Percentiles rank a stretch among this genome's conserved stretches.
phyloP scores from a whole-genome alignment of 2,888 invertebrate species.

The Tipula confusa region DNA sequence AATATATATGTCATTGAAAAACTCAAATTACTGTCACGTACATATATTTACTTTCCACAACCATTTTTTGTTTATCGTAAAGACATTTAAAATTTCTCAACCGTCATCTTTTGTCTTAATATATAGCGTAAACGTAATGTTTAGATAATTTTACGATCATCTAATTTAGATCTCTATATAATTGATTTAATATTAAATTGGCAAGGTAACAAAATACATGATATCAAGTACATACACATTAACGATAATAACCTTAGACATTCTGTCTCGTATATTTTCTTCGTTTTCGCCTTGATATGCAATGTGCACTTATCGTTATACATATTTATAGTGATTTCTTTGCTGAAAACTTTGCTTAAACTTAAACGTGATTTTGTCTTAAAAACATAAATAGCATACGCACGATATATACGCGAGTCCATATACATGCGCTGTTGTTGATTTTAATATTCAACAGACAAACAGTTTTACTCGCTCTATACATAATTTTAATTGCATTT shows the following conservation, averaged over 20 bases:
- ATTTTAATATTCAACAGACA: background rate
- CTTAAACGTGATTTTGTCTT: too few relatives aligned
- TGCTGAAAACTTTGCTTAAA: background rate
- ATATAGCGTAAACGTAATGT: background rate
- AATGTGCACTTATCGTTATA: background rate
- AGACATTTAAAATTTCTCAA: background rate
- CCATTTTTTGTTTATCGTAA: too few relatives aligned
- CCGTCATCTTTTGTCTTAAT: background rate
- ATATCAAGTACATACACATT: background rate
- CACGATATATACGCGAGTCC: background rate
- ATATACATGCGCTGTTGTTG: background rate
- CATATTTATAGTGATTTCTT: background rate
- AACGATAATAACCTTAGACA: background rate
- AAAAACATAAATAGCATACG: background rate
- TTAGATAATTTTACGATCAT: background rate
- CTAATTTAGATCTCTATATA: background rate
- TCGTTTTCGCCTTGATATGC: background rate
- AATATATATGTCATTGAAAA: background rate
- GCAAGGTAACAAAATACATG: background rate
- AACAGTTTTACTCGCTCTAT: background rate
- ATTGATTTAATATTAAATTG: background rate
- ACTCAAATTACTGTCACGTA: background rate
- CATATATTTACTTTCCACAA: too few relatives aligned
- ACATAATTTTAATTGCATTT: background rate
- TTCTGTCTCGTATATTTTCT: background rate